Base-by-base conservation (phyloP, 2,113 vertebrate genomes). In the Pituophis catenifer region DNA sequence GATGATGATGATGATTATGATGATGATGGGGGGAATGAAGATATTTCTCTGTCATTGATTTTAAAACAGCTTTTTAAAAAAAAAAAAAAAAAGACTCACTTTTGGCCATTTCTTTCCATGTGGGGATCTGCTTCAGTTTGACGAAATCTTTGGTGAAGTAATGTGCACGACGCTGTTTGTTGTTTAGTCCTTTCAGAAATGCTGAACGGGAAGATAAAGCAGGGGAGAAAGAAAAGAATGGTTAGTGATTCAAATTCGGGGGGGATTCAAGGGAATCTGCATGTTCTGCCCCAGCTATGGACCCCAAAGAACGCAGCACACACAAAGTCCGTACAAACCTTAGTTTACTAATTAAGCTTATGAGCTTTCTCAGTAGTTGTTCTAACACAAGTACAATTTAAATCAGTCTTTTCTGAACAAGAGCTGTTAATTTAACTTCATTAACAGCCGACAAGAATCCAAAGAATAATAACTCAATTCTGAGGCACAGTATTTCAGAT, bases 31-130 rank as follows among this genome's bases (percentile, higher is more conserved):
- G 17, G 33, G 33, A 2, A n/a, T 5, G 65, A 15, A 38, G 17
- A 9, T 81, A 44, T 21, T 38, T 38, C 15, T 81, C 3, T 38
- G 15, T 19, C 33, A 8, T 8, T 7, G 7, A 38, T 17, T 81
- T 19, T n/a, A 19, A 81, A 54, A 54, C 21, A 54, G 52, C 52
- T 8, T 52, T 10, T n/a, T n/a, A n/a, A 38, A 38, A 1, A 12
- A 53, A 11, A 8, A 29, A 29, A 50, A 53, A 19, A 38, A 62
- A 38, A 48, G 4, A 58, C 94, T 94, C 92, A 97, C 97, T 97
- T 96, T 97, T 97, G 0, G 97, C 96, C 5, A 95, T 96, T 94
- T 97, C 97, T 91, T 97, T 98, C 98, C 98, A 99, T 0, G 97
- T 94, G 0, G 98, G 98, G 75, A 99, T 95, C 57, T 98, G 94